Evolutionary conservation across 2,113 vertebrate genomes (phyloP), one percentile per base, ranked within the genome.

Genomic region (Rhinogobius similis): DNA sequence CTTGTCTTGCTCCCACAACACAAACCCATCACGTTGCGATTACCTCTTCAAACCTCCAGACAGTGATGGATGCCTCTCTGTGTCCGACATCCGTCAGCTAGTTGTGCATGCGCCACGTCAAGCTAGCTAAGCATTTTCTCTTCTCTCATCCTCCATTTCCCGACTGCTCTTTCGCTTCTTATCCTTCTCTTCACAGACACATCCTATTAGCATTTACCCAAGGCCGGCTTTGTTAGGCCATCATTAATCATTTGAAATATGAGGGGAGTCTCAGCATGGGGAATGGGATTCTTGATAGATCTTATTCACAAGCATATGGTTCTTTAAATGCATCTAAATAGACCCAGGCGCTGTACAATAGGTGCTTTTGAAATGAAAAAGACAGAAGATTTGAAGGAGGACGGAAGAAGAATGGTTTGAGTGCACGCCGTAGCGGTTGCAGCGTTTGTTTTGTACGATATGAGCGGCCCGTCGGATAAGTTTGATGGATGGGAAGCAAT

Each of bases 231-330:
- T 90, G 89, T 91, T 91, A 89, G 79, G 85, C 85, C 78, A 78
- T 89, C 88, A 89, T 92, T 89, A 91, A 92, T 92, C 89, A 92
- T 90, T 86, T 86, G 85, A 90, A 87, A 90, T 90, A 90, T 92
- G 90, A 90, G 84, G 36, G 74, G 61, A 73, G 79, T 41, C 24
- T 21, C 77, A 78, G 87, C 79, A 86, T 23, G 64, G 85, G 77
- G 80, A 86, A 72, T 72, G 18, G 11, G 68, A 84, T 70, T 65
- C 80, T 85, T 86, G 86, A 88, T 83, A 77, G 80, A 89, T 88
- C 75, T 85, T 73, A 81, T 86, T 84, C 83, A 74, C 61, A 36
- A 75, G 81, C 81, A 77, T 85, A 83, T 85, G 85, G 73, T 77
- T 81, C 62, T 77, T 67, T 70, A 68, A 55, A 18, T 44, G 38